Base-by-base conservation (phyloP, 1,140 invertebrate species). In the Drosophila erecta region DNA sequence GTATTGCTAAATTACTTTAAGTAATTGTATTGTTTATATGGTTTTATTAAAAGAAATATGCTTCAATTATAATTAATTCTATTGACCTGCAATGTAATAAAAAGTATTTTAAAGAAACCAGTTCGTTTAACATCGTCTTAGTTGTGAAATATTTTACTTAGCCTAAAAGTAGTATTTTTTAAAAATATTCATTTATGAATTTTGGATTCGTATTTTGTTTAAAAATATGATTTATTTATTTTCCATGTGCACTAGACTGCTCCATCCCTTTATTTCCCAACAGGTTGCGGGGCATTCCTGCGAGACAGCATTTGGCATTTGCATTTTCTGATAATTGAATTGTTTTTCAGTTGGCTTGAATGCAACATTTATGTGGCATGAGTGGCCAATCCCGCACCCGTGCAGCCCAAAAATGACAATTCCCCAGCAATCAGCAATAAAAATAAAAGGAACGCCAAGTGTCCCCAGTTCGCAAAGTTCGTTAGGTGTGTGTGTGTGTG, bases 311-410 rank as follows among this genome's bases (percentile, higher is more conserved):
- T 85, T 85, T 70, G 79, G 54, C 78, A 85, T 85, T 86, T 85
- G 81, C 81, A 85, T 85, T 87, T 78, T 57, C 64, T 66, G 83
- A 85, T 85, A 85, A 85, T 85, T 85, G 81, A 85, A 85, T 85
- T 87, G 81, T 85, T 85, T 85, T 78, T 47, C 62, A 64, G 83
- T 80, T 77, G 76, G 74, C 60, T 67, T 85, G 61, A 67, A 74
- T 70, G 76, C 79, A 85, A 78, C 81, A 85, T 85, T 85, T 85
- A 85, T 85, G 74, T 85, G 81, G 81, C 83, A 86, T 83, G 80
- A 84, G 80, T 57, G 69, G 62, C 80, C 74, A 79, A 72, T 76
- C 75, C 58, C 46, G 58, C 81, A 46, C 43, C 40, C 59, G 60
- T 70, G 71, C 80, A 76, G 24, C 38, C 60, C 40, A 54, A 65